These are phyloP conservation scores for Macrostomum cliftonense DNA, from an alignment of 2,888 invertebrate genomes.

Conservation along the genomic window DNA sequence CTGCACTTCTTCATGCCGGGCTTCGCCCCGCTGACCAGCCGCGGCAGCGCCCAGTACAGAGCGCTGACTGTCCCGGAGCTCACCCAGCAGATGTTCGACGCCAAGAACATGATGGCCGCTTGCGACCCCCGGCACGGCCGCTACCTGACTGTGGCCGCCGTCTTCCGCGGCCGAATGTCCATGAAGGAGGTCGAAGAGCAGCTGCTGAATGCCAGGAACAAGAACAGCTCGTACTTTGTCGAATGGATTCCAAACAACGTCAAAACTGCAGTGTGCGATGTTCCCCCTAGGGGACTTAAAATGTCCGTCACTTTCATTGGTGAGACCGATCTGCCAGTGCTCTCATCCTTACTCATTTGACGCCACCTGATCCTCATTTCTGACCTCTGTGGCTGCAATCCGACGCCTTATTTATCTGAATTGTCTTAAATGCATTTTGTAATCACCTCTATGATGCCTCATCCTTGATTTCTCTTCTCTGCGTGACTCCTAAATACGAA, in stretches of 20 bases:
- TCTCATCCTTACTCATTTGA: no score
- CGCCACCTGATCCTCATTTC: no score
- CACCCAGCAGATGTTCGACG: constrained; percentile 68
- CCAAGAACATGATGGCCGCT: constrained; percentile 90
- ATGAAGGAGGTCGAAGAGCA: constrained; percentile 72
- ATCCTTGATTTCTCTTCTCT: no score
- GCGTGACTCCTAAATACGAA: no score
- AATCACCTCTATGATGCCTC: no score
- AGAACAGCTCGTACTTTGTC: constrained; percentile 61
- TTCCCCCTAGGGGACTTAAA: constrained; percentile 64
- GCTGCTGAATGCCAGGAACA: constrained; percentile 78
- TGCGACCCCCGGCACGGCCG: constrained; percentile 73
- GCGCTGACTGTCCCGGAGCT: constrained; percentile 68
- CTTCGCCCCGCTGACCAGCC: constrained; percentile 66
- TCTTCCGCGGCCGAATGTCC: constrained; percentile 70
- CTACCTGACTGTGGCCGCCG: constrained; percentile 59
- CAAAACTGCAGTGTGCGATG: constrained; percentile 71
- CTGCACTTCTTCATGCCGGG: constrained; percentile 75
- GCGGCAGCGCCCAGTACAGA: constrained; percentile 61
- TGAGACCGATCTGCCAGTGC: no score
- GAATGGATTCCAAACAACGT: constrained; percentile 82
- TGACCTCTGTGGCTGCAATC: no score
- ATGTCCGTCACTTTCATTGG: constrained; percentile 69
- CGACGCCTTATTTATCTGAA: no score
- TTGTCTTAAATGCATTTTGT: no score